These are phyloP conservation scores for Pterostichus niger DNA, from an alignment of 2,888 invertebrate genomes.

Conservation along the genomic window DNA sequence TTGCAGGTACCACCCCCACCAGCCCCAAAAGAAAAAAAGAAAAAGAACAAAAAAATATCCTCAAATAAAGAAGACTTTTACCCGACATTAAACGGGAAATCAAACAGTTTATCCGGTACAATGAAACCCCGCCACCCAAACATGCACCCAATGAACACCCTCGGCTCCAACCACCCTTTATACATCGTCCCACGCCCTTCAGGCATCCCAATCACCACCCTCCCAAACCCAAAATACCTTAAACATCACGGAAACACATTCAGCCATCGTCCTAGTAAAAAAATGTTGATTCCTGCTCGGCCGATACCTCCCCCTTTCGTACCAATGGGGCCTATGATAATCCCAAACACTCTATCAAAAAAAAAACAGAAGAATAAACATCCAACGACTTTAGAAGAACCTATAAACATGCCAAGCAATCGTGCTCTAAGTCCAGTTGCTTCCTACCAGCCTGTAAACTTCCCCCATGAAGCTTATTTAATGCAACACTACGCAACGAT, in stretches of 20 bases:
- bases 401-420: slow-evolving; percentile 81
- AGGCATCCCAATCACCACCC: slow-evolving; percentile 72
- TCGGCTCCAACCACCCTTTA: slow-evolving; percentile 73
- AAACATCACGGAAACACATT: slow-evolving; percentile 78
- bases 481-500: slow-evolving; percentile 81
- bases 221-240: slow-evolving; percentile 77
- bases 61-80: slow-evolving; percentile 79
- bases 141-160: slow-evolving; percentile 52
- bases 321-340: slow-evolving; percentile 76
- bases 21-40: slow-evolving; percentile 84
- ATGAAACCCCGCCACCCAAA: slow-evolving; percentile 75
- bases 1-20: slow-evolving; percentile 85
- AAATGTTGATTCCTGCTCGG: slow-evolving; percentile 80
- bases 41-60: slow-evolving; percentile 79
- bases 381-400: slow-evolving; percentile 77
- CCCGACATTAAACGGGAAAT: slow-evolving; percentile 75
- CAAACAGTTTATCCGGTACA: slow-evolving; percentile 75
- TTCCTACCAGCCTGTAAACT: slow-evolving; percentile 80
- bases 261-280: slow-evolving; percentile 77
- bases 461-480: slow-evolving; percentile 81
- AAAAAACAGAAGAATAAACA: slow-evolving; percentile 75
- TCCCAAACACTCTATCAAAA: slow-evolving; percentile 78
- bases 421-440: slow-evolving; percentile 80
- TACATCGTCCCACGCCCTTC: slow-evolving; percentile 73
- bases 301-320: slow-evolving; percentile 74